Conservation (phyloP, 2,888 invertebrate species). For the Hydrotaea cyrtoneurina region DNA sequence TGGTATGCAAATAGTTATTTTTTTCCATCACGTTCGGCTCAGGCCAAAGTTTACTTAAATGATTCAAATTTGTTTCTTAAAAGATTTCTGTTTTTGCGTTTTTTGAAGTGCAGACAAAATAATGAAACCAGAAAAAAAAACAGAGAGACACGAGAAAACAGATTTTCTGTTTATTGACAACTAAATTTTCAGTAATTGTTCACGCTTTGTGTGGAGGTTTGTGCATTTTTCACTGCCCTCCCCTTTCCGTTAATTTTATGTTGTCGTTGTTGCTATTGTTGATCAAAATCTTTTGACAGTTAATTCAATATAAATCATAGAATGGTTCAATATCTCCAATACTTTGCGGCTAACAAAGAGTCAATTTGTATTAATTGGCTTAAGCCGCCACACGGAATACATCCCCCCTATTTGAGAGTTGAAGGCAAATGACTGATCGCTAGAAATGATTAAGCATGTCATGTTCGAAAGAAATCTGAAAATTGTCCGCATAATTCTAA, state of each 20-base stretch:
- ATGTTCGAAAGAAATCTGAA: neutral
- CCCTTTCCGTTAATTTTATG: no score
- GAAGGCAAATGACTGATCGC: neutral
- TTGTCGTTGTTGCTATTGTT: neutral
- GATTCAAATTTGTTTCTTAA: constrained; percentile 66
- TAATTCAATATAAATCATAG: constrained; percentile 41
- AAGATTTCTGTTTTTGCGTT: constrained; percentile 36
- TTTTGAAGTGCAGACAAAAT: constrained; percentile 13
- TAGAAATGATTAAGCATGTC: neutral
- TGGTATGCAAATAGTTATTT: constrained; percentile 58
- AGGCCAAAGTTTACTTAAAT: constrained; percentile 66
- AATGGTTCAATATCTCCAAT: constrained; percentile 20
- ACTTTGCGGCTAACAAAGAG: constrained; percentile 1
- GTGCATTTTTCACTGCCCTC: neutral
- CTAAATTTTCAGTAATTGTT: constrained; percentile 66
- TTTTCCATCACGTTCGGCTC: constrained; percentile 38
- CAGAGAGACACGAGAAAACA: neutral
- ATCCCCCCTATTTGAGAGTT: neutral
- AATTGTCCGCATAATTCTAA: no score
- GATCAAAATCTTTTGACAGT: constrained; percentile 64
- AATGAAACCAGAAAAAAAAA: constrained; percentile 3
- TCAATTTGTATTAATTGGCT: constrained; percentile 38
- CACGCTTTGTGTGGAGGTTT: constrained; percentile 55
- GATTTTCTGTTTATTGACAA: constrained; percentile 58
- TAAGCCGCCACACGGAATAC: constrained; percentile 1